These are phyloP conservation scores for Tinea trinotella DNA, from an alignment of 2,888 invertebrate genomes.

Conservation along the genomic window DNA sequence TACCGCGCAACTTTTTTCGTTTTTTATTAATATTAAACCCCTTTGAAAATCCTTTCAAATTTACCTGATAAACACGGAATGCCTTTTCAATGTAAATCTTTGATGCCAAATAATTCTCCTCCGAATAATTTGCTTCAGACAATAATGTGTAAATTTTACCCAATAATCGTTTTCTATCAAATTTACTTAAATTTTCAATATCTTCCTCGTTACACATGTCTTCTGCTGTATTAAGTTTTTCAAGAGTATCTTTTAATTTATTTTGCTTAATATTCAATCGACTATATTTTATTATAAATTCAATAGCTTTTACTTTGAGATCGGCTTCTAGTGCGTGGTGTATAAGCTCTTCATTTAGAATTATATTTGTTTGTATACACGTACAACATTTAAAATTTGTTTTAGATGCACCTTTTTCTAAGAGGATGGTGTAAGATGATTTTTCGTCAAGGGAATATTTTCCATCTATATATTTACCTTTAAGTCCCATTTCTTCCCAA, in stretches of 20 bases:
- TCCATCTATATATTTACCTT: conserved; percentile 33
- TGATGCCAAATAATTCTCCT: conserved; percentile 36
- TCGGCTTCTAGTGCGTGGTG: conserved; percentile 55
- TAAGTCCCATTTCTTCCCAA: conserved; percentile 47
- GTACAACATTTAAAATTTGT: conserved; percentile 49
- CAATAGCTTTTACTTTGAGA: conserved; percentile 43
- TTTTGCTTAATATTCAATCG: conserved; percentile 43
- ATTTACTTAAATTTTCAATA: conserved; percentile 24
- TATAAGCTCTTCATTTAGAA: conserved; percentile 50
- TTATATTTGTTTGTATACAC: conserved; percentile 49
- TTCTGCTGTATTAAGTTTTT: conserved; percentile 48
- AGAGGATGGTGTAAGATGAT: conserved; percentile 35
- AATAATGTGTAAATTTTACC: conserved; percentile 49
- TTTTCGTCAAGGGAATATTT: conserved; percentile 28
- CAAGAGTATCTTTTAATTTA: conserved; percentile 36
- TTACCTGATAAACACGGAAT: conserved; percentile 40
- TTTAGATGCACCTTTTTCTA: conserved; percentile 47
- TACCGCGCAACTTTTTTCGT: conserved; percentile 35
- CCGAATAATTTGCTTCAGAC: conserved; percentile 41
- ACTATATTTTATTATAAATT: conserved; percentile 44
- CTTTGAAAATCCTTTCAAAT: conserved; percentile 39
- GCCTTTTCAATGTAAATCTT: conserved; percentile 46
- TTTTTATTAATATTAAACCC: conserved; percentile 37
- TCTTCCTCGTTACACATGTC: conserved; percentile 33
- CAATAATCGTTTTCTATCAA: conserved; percentile 39